phyloP scores from a whole-genome alignment of 2,113 vertebrate species.

The Pterocles gutturalis region DNA sequence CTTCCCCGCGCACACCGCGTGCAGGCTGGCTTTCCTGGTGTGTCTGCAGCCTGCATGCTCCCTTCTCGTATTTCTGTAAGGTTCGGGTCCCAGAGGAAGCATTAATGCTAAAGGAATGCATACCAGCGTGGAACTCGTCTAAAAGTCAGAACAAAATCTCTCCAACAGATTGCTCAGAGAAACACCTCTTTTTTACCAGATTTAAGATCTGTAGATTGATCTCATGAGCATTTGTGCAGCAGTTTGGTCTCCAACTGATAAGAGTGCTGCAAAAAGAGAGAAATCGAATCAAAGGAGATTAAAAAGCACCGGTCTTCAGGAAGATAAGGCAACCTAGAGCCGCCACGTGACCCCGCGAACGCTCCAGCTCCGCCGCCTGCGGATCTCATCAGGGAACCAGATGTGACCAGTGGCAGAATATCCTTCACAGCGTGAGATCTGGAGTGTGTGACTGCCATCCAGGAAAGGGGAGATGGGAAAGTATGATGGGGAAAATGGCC shows the following conservation, averaged over 20 bases:
- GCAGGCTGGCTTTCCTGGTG: neutral
- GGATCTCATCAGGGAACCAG: conserved; percentile 70
- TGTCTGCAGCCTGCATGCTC: conserved; percentile 44
- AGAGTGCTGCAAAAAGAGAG: neutral
- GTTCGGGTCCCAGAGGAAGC: conserved; percentile 73
- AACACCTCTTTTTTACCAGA: conserved; percentile 36
- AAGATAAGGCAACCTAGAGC: conserved; percentile 36
- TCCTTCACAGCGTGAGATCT: conserved; percentile 11
- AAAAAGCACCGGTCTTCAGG: neutral
- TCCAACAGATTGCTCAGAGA: conserved; percentile 49
- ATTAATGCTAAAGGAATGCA: conserved; percentile 76
- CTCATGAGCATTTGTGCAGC: conserved; percentile 34
- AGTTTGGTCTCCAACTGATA: conserved; percentile 26
- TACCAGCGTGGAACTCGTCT: conserved; percentile 43
- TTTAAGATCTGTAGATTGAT: conserved; percentile 29
- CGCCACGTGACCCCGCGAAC: neutral
- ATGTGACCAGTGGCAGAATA: conserved; percentile 69
- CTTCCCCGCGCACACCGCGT: neutral
- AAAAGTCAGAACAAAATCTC: conserved; percentile 43
- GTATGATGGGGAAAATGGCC: conserved; percentile 58
- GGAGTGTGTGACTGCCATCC: conserved; percentile 42
- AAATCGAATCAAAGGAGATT: neutral
- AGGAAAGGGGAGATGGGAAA: conserved; percentile 68
- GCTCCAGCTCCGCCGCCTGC: conserved; percentile 51
- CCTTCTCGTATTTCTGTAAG: conserved; percentile 71